These are phyloP conservation scores for Nebria salina DNA, from an alignment of 2,888 invertebrate species.

Conservation along the genomic window DNA sequence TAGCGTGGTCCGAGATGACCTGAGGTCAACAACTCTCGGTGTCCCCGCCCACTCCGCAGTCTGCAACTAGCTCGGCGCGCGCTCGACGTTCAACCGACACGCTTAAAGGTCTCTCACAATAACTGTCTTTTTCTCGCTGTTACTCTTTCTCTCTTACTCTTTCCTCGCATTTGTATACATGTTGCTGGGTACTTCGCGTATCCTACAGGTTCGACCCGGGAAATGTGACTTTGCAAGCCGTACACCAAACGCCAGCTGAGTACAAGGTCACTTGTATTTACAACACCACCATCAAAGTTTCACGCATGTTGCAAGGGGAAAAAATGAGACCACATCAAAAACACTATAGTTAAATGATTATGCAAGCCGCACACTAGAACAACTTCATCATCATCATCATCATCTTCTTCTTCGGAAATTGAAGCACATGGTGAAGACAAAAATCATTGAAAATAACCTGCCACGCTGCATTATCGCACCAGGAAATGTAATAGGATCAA, in stretches of 20 bases:
- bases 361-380: not conserved
- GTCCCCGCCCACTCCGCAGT: conserved; percentile 62
- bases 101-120: conserved; percentile 9
- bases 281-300: not conserved
- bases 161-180: not conserved
- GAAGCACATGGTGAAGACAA: not conserved
- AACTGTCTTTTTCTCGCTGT: not conserved
- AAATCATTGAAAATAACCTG: not conserved
- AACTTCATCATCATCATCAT: not conserved
- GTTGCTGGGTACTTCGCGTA: not conserved
- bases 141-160: not conserved
- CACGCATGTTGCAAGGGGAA: not conserved
- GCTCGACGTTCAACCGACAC: conserved; percentile 22
- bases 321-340: not conserved
- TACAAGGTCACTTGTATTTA: not conserved
- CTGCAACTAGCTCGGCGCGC: conserved; percentile 55
- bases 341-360: not conserved
- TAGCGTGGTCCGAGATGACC: conserved; percentile 61
- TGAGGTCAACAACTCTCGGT: conserved; percentile 64
- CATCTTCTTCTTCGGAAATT: not conserved
- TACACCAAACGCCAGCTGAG: not conserved
- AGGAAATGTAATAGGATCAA: not conserved
- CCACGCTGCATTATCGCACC: not conserved
- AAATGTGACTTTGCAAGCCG: not conserved
- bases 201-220: not conserved